Conservation (phyloP, 2,113 vertebrate genomes). For the Nematolebias whitei region DNA sequence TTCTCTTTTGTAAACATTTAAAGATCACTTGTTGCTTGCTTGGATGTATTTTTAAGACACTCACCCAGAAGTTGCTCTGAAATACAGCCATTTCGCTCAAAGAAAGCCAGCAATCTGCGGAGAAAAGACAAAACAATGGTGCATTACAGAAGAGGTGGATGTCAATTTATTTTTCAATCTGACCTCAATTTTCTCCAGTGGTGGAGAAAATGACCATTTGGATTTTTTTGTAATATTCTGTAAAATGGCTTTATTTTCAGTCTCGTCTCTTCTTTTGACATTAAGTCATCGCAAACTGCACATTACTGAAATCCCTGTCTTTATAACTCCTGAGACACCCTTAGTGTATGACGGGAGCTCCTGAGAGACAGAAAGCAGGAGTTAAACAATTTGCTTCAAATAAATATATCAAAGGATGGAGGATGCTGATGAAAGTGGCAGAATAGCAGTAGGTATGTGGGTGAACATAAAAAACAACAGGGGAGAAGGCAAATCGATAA, state of each 20-base stretch:
- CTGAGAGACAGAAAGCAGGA: conserved; percentile 28
- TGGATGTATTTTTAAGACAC: conserved; percentile 26
- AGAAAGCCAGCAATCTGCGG: conserved; percentile 59
- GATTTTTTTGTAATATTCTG: background rate
- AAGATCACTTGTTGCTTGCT: background rate
- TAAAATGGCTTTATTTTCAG: background rate
- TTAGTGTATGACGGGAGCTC: conserved; percentile 40
- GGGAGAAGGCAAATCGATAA: conserved; percentile 18
- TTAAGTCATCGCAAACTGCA: conserved; percentile 4
- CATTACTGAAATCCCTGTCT: conserved; percentile 11
- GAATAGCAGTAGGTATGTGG: conserved; percentile 11
- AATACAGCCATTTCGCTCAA: conserved; percentile 75
- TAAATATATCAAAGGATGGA: conserved; percentile 40
- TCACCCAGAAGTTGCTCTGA: conserved; percentile 84
- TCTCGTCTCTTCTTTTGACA: conserved; percentile 5
- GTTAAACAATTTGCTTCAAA: conserved; percentile 54
- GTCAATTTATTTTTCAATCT: background rate
- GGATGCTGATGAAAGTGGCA: conserved; percentile 26
- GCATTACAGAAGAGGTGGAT: conserved; percentile 16
- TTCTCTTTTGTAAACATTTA: background rate
- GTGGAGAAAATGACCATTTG: background rate
- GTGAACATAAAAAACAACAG: conserved; percentile 17
- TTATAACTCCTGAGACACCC: conserved; percentile 35
- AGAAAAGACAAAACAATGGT: conserved; percentile 17
- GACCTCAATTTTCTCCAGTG: background rate